Percentiles rank a stretch among this genome's conserved stretches.
phyloP scores from a whole-genome alignment of 2,797 vertebrate species.

The Chrysolophus pictus region DNA sequence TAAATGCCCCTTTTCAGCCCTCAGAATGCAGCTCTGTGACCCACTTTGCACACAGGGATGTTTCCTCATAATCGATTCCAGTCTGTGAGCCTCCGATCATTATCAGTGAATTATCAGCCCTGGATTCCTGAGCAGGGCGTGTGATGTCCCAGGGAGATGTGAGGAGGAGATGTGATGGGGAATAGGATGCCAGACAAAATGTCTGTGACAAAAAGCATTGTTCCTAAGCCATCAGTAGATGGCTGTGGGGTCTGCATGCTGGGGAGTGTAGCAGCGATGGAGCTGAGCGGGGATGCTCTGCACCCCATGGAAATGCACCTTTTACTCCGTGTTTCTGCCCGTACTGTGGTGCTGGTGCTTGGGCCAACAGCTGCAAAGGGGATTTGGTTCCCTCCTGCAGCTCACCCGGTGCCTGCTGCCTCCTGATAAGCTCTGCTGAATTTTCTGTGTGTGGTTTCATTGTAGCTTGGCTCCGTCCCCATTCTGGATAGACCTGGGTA shows the following conservation, averaged over 20 bases:
- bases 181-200: background rate
- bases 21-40: fast-evolving
- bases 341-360: fast-evolving
- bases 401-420: background rate
- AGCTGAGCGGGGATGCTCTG: background rate
- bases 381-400: background rate
- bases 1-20: background rate
- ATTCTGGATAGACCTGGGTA: background rate
- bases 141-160: background rate
- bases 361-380: background rate
- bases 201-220: background rate
- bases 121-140: background rate
- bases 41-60: background rate
- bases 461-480: background rate
- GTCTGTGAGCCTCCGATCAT: too few relatives aligned
- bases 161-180: background rate
- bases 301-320: fast-evolving
- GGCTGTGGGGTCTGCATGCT: background rate
- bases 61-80: background rate
- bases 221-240: background rate
- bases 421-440: background rate
- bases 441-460: background rate
- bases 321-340: fast-evolving
- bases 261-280: fast-evolving
- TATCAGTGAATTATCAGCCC: background rate